Evolutionary conservation across 2,888 invertebrate species (phyloP).

Genomic region (Pandemis cinnamomeana): DNA sequence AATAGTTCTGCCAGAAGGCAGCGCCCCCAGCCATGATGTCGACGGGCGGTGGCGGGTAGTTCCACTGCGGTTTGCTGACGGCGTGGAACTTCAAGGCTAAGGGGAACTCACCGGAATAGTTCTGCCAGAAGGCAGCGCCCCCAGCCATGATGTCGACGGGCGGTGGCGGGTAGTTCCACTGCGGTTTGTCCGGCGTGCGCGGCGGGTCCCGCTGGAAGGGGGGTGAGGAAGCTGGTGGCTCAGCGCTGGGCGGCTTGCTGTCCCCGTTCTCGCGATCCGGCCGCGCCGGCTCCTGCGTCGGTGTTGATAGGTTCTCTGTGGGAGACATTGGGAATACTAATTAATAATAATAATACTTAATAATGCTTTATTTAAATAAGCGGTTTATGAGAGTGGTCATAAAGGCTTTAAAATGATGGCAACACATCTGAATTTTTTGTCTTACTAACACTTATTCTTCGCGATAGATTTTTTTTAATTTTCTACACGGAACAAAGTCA

Average conservation of each 20-base stretch:
- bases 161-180: constrained; percentile 83
- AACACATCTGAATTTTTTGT: no score
- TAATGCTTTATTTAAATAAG: no score
- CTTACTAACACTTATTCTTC: no score
- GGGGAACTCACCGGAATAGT: constrained; percentile 91
- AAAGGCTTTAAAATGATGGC: no score
- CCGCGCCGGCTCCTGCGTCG: constrained; percentile 69
- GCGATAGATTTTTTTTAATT: no score
- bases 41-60: constrained; percentile 80
- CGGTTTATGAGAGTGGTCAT: no score
- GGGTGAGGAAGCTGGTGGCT: constrained; percentile 75
- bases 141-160: constrained; percentile 91
- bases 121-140: constrained; percentile 95
- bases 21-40: constrained; percentile 94
- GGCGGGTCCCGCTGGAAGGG: constrained; percentile 78
- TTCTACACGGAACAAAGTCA: no score
- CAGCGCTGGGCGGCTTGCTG: constrained; percentile 78
- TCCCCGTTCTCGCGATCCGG: constrained; percentile 78
- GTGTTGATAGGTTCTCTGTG: constrained; percentile 72
- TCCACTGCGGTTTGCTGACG: constrained; percentile 69
- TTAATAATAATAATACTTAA: no score
- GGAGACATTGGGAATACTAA: constrained; percentile 29
- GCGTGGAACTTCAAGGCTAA: no score
- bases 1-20: constrained; percentile 96
- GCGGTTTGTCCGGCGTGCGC: constrained; percentile 79